These are phyloP conservation scores for Cheilinus undulatus DNA, from an alignment of 2,113 vertebrate species.

Conservation along the genomic window DNA sequence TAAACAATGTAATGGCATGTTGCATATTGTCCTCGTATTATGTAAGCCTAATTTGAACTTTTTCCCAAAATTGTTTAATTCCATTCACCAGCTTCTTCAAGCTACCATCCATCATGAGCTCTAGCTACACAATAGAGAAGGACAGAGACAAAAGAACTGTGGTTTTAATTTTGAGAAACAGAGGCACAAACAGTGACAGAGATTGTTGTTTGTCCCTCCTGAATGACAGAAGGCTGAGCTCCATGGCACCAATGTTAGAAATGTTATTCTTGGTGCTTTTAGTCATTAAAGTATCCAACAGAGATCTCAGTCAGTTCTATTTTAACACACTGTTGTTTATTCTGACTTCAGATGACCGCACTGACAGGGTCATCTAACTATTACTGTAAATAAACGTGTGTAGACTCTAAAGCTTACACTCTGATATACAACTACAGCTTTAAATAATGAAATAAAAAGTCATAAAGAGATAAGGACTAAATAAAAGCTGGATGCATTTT, in stretches of 20 bases:
- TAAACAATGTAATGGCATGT: no score
- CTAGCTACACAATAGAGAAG: neutral
- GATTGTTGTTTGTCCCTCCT: neutral
- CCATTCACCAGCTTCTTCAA: no score
- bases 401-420: no score
- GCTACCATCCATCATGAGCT: slow-evolving; percentile 1
- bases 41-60: no score
- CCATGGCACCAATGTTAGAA: slow-evolving; percentile 1
- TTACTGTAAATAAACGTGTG: neutral
- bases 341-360: slow-evolving; percentile 1
- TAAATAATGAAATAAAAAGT: neutral
- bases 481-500: no score
- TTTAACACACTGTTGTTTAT: neutral
- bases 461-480: neutral
- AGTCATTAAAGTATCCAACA: slow-evolving; percentile 5
- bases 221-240: neutral
- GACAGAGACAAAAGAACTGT: slow-evolving; percentile 4
- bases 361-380: neutral
- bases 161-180: slow-evolving; percentile 26
- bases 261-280: slow-evolving; percentile 11
- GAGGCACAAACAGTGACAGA: slow-evolving; percentile 21
- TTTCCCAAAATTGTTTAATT: no score
- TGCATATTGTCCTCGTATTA: no score
- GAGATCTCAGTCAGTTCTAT: neutral
- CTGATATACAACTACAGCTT: neutral